Conservation (phyloP, 2,113 vertebrate species). For the Erpornis zantholeuca region DNA sequence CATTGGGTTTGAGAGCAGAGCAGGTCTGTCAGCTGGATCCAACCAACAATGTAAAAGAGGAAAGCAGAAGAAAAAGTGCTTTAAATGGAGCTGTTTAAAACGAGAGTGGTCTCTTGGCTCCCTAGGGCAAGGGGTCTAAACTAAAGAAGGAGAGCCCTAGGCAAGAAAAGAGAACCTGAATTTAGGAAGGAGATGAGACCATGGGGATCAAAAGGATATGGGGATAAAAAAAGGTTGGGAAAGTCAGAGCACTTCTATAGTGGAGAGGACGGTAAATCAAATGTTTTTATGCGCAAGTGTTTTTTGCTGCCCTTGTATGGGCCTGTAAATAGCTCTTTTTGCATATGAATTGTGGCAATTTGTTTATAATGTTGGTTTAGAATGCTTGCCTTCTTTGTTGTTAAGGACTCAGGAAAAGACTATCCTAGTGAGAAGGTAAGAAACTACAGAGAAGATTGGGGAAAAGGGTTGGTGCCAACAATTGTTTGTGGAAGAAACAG, state of each 20-base stretch:
- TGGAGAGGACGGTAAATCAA: background rate
- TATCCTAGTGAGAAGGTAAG: background rate
- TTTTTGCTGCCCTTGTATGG: background rate
- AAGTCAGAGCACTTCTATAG: background rate
- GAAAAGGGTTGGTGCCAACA: background rate
- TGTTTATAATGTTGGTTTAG: background rate
- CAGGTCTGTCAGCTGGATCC: background rate
- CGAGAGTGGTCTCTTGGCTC: background rate
- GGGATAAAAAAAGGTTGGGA: background rate
- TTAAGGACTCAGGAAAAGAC: background rate
- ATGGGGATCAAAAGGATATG: background rate
- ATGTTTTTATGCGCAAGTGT: background rate
- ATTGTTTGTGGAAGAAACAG: background rate
- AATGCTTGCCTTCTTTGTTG: background rate
- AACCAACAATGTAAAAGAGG: background rate
- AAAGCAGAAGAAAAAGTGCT: background rate
- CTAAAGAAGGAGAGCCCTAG: background rate
- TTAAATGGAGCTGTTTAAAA: background rate
- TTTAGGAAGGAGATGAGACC: background rate
- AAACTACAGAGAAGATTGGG: background rate
- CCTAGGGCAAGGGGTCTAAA: background rate
- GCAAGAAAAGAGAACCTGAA: background rate
- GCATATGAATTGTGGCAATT: slow-evolving; percentile 9
- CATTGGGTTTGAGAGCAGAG: background rate
- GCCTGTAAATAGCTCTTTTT: slow-evolving; percentile 21